Evolutionary conservation across 2,797 vertebrate species (phyloP), one percentile per base, ranked within the genome.

Genomic region (Psittacula echo): DNA sequence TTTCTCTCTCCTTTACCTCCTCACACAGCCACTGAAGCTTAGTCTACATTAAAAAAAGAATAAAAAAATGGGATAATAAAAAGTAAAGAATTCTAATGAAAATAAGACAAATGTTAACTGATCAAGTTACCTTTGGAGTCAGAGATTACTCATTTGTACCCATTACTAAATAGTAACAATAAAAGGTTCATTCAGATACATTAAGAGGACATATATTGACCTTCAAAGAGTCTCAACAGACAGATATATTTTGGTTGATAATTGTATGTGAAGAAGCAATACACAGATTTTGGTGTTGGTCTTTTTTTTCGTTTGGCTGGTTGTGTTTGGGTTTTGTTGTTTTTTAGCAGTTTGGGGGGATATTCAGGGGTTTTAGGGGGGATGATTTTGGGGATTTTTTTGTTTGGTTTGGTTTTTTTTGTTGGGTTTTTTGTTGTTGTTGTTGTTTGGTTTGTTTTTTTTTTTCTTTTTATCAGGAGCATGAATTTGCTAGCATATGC

Each of bases 21-120:
- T 99, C 99, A 32, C 98, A 98, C 67, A 99, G 97, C 99, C 99
- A 99, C 78, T 98, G 98, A 58, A 99, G 98, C 92, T 99, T 99
- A 44, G 98, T 98, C 98, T 99, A 84, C 3, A 20, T 93, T 67
- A 24, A 65, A 41, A 42, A 67, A 76, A 34, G 23, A 6, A 14
- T 4, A 6, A 56, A 34, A 34, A 24, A 58, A 24, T 45, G 4
- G 12, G 19, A 61, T 8, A 93, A 70, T 32, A 79, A 79, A 58
- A 86, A 62, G 30, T 15, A 89, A 80, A 89, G 41, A 66, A 91
- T 45, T 87, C 24, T 73, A 56, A 81, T 42, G 37, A 87, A 87
- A 80, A n/a, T 41, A 70, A 56, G 4, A 90, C 30, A 81, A 78
- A 20, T n/a, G 5, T 80, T 85, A 77, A 68, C 15, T 60, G 27